A percentile compares a stretch with the other conserved stretches of the same genome.
phyloP scores from a whole-genome alignment of 2,113 vertebrate genomes.

The Cacatua alba region DNA sequence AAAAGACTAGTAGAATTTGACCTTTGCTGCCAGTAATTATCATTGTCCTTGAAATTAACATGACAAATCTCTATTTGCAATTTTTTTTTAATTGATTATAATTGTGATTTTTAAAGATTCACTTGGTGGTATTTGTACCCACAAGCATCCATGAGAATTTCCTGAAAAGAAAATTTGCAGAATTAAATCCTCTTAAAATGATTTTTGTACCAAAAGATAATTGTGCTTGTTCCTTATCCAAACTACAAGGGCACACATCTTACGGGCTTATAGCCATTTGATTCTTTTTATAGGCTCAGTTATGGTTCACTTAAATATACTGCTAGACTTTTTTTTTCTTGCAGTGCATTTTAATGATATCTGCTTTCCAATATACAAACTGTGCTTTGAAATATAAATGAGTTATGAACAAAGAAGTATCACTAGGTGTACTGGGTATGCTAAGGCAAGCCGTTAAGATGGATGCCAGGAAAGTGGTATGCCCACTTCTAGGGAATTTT shows the following conservation, averaged over 20 bases:
- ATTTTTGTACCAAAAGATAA: background rate
- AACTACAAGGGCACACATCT: background rate
- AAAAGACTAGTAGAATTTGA: conserved; percentile 37
- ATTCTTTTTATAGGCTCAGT: conserved; percentile 40
- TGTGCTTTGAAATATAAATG: conserved; percentile 69
- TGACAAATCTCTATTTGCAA: conserved; percentile 37
- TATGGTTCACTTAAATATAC: conserved; percentile 40
- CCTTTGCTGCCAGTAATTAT: conserved; percentile 34
- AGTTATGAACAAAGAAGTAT: conserved; percentile 53
- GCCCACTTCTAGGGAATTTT: conserved; percentile 12
- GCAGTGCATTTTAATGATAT: conserved; percentile 52
- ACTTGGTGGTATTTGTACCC: background rate
- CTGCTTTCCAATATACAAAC: conserved; percentile 57
- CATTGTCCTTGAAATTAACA: conserved; percentile 37
- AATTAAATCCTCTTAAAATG: background rate
- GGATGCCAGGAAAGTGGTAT: conserved; percentile 17
- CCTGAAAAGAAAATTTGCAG: conserved; percentile 2
- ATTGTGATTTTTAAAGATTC: background rate
- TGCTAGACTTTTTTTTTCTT: conserved; percentile 47
- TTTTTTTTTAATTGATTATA: background rate
- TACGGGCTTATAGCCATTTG: conserved; percentile 16
- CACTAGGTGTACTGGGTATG: background rate
- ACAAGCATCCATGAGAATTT: background rate
- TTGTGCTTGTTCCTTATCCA: conserved; percentile 19
- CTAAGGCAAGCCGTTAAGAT: conserved; percentile 21